Evolutionary conservation across 2,797 vertebrate species (phyloP).

Genomic region (Leptoclinus maculatus): DNA sequence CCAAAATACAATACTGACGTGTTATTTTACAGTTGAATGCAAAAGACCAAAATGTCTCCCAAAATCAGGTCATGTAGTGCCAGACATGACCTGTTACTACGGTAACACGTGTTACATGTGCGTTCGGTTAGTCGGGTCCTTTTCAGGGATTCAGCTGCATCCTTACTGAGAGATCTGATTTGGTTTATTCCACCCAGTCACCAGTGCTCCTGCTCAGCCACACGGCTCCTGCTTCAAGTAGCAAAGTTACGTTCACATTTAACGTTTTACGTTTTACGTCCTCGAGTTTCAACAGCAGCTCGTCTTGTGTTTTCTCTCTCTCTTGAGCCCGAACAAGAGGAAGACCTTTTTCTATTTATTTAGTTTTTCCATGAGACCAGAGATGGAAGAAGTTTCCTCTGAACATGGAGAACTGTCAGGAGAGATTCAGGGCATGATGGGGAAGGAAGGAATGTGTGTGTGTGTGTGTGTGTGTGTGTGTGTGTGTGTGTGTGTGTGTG

Average conservation of each 20-base stretch:
- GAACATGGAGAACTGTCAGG: constrained; percentile 44
- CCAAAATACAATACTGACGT: not conserved
- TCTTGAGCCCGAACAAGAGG: not conserved
- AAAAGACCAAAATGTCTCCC: not conserved
- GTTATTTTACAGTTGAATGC: not conserved
- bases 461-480: constrained; percentile 15
- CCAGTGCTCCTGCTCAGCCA: not conserved
- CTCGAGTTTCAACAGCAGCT: too few relatives aligned
- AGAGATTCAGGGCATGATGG: constrained; percentile 57
- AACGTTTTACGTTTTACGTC: too few relatives aligned
- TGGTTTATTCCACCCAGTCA: too few relatives aligned
- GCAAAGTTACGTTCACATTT: not conserved
- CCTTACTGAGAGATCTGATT: not conserved
- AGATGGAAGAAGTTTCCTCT: constrained; percentile 30
- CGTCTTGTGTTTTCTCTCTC: too few relatives aligned
- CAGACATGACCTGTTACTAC: not conserved
- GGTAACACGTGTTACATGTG: too few relatives aligned
- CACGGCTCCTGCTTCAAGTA: not conserved
- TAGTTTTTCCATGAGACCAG: constrained; percentile 15
- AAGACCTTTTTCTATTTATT: constrained; percentile 9
- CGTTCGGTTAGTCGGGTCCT: not conserved
- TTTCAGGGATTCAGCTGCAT: not conserved
- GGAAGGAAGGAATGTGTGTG: constrained; percentile 23
- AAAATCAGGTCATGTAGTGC: not conserved
- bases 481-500: constrained; percentile 19